Evolutionary conservation across 2,797 vertebrate species (phyloP).

Genomic region (Sebastes elongatus): DNA sequence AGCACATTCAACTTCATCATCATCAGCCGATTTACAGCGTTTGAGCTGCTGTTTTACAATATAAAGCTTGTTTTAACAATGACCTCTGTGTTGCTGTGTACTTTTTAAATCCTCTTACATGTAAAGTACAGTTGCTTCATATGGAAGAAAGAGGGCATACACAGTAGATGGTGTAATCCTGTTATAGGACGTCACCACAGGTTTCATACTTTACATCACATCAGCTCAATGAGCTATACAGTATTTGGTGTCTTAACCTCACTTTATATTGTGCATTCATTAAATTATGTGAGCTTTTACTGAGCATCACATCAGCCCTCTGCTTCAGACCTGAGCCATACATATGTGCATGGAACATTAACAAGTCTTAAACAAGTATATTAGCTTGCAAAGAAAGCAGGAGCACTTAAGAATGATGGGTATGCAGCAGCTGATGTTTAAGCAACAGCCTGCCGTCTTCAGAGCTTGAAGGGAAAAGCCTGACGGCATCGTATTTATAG

Average conservation of each 20-base stretch:
- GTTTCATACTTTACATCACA: not conserved
- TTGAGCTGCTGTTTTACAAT: not conserved
- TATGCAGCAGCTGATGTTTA: not conserved
- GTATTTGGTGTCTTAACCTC: not conserved
- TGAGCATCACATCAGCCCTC: too few species aligned
- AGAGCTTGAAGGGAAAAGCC: not conserved
- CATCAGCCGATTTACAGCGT: not conserved
- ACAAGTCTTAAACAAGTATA: not conserved
- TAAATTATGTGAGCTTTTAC: not conserved
- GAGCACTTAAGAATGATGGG: not conserved
- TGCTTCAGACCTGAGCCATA: not conserved
- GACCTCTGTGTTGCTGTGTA: slow-evolving; percentile 30
- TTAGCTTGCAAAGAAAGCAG: not conserved
- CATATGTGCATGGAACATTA: not conserved
- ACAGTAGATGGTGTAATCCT: slow-evolving; percentile 9
- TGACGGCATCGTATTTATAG: not conserved
- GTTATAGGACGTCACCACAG: not conserved
- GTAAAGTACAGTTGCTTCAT: not conserved
- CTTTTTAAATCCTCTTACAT: slow-evolving; percentile 51
- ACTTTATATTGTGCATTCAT: not conserved
- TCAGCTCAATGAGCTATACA: not conserved
- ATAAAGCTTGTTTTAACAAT: slow-evolving; percentile 47
- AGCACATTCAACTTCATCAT: not conserved
- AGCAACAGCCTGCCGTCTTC: not conserved
- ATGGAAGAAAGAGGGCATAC: slow-evolving; percentile 28